These are phyloP conservation scores for Drosophila algonquin DNA, from an alignment of 2,888 invertebrate genomes.

Conservation along the genomic window DNA sequence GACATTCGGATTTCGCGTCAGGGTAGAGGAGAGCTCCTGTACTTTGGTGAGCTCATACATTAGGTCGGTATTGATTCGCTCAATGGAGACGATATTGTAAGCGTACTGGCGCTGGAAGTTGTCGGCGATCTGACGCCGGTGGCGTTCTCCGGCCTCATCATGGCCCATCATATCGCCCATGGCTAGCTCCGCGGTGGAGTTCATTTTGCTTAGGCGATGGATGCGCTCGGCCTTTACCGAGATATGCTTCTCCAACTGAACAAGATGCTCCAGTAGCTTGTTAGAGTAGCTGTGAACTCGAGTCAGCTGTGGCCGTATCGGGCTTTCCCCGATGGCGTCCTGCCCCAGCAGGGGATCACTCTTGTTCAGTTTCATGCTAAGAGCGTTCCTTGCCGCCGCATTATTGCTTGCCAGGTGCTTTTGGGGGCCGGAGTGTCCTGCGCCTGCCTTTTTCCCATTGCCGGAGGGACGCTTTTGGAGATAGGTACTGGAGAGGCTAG, in stretches of 20 bases:
- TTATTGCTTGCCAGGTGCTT: constrained; percentile 84
- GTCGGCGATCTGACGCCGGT: constrained; percentile 81
- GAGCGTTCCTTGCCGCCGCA: constrained; percentile 77
- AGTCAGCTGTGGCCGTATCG: constrained; percentile 83
- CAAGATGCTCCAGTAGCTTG: constrained; percentile 93
- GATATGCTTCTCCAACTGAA: constrained; percentile 93
- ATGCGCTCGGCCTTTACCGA: constrained; percentile 92
- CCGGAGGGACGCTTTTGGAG: constrained; percentile 44
- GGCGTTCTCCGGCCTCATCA: constrained; percentile 44
- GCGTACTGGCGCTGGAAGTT: constrained; percentile 97
- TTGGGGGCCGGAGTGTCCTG: constrained; percentile 38
- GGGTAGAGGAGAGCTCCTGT: constrained; percentile 92
- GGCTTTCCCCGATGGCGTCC: constrained; percentile 82
- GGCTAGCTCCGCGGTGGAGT: constrained; percentile 94
- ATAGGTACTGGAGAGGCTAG: constrained; percentile 83
- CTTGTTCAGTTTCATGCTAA: constrained; percentile 84
- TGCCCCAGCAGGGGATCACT: constrained; percentile 89
- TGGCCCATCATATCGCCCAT: constrained; percentile 42
- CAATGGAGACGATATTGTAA: constrained; percentile 93
- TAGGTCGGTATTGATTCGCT: constrained; percentile 94
- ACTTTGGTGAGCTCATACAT: constrained; percentile 93
- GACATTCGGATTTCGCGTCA: constrained; percentile 93
- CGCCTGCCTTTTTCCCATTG: constrained; percentile 10
- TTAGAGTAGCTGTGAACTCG: constrained; percentile 92
- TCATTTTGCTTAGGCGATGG: constrained; percentile 92